Conservation (phyloP, 1,140 invertebrate species). For the Oedothorax gibbosus region DNA sequence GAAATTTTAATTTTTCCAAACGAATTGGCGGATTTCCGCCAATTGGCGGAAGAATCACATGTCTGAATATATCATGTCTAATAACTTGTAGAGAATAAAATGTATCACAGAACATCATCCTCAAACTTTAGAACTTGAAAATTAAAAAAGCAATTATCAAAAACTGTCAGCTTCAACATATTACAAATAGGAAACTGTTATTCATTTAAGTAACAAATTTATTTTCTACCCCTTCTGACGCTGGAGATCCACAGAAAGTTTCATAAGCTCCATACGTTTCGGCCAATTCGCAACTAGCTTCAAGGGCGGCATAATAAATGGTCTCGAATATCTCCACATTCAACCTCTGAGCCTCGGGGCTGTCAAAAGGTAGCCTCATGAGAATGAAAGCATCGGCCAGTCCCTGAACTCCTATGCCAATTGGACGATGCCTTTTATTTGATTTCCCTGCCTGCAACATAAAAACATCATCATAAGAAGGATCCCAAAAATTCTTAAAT, state of each 20-base stretch:
- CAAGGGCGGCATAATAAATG: slow-evolving; percentile 94
- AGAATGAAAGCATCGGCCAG: slow-evolving; percentile 96
- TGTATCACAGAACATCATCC: too few species aligned
- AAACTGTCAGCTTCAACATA: too few species aligned
- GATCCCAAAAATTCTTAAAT: not conserved
- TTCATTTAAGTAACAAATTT: not conserved
- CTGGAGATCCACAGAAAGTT: slow-evolving; percentile 90
- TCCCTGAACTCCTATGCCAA: slow-evolving; percentile 96
- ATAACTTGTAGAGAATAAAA: too few species aligned
- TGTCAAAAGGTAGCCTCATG: slow-evolving; percentile 90
- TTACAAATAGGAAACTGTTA: too few species aligned
- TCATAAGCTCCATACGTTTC: slow-evolving; percentile 87
- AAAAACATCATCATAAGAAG: slow-evolving; percentile 43
- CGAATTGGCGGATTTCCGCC: too few species aligned
- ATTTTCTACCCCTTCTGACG: slow-evolving; percentile 84
- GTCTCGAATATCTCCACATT: slow-evolving; percentile 99
- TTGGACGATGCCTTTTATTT: slow-evolving; percentile 93
- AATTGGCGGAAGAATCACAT: too few species aligned
- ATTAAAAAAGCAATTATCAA: too few species aligned
- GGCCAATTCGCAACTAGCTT: slow-evolving; percentile 96
- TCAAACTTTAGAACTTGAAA: too few species aligned
- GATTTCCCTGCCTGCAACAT: slow-evolving; percentile 77
- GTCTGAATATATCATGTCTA: too few species aligned
- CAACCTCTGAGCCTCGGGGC: slow-evolving; percentile 82
- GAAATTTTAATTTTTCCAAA: too few species aligned